Percentiles rank a stretch among this genome's conserved stretches.
phyloP scores from a whole-genome alignment of 2,888 invertebrate species.

The Eupithecia vulgata region DNA sequence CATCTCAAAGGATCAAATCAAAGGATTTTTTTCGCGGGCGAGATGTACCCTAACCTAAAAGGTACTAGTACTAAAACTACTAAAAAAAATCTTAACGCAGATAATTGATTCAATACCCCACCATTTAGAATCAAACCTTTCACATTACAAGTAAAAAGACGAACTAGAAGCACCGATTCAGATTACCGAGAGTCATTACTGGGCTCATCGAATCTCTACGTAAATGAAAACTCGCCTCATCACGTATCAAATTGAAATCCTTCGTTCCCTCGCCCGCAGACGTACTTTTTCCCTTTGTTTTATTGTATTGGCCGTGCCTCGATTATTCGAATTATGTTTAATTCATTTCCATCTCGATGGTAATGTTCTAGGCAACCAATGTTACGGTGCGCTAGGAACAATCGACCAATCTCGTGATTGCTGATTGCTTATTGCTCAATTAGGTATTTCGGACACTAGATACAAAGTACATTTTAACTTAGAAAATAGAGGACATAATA shows the following conservation, averaged over 20 bases:
- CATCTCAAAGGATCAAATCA: too few relatives aligned
- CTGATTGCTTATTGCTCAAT: slow-evolving; percentile 34
- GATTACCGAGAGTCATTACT: slow-evolving; percentile 46
- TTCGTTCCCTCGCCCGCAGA: slow-evolving; percentile 75
- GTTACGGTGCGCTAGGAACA: slow-evolving; percentile 46
- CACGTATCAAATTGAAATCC: slow-evolving; percentile 85
- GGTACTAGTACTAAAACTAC: not conserved
- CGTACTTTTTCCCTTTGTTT: slow-evolving; percentile 79
- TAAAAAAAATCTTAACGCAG: not conserved
- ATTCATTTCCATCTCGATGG: slow-evolving; percentile 80
- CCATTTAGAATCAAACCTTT: slow-evolving; percentile 39
- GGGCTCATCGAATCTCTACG: slow-evolving; percentile 50
- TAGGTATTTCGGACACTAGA: slow-evolving; percentile 29
- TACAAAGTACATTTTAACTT: slow-evolving; percentile 2
- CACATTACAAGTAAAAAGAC: slow-evolving; percentile 41
- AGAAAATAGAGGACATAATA: not conserved
- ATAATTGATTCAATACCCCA: slow-evolving; percentile 23
- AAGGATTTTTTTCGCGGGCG: too few relatives aligned
- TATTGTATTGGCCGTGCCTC: slow-evolving; percentile 77
- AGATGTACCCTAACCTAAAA: too few relatives aligned
- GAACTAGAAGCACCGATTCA: slow-evolving; percentile 43
- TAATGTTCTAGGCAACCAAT: slow-evolving; percentile 67
- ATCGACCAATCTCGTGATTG: slow-evolving; percentile 47
- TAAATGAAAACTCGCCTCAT: slow-evolving; percentile 82
- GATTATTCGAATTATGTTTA: slow-evolving; percentile 84